Evolutionary conservation across 2,888 invertebrate species (phyloP).

Genomic region (Onchidella celtica): DNA sequence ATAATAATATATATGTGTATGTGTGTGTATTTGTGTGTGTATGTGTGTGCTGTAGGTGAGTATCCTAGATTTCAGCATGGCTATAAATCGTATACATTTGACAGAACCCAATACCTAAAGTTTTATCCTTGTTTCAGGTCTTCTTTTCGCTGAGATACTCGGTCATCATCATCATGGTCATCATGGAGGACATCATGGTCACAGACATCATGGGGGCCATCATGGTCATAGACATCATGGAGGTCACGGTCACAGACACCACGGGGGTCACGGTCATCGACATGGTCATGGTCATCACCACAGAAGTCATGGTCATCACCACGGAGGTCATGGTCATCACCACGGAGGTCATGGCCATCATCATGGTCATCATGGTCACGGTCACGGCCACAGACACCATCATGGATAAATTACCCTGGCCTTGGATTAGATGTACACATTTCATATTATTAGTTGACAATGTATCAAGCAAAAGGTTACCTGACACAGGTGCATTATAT

Average conservation of each 20-base stretch:
- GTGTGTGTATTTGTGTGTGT: constrained; percentile 8
- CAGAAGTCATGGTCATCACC: not conserved
- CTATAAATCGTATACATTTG: not conserved
- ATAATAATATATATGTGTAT: constrained; percentile 26
- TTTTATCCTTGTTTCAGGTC: no score
- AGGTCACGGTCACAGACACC: not conserved
- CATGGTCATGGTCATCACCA: not conserved
- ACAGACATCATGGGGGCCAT: not conserved
- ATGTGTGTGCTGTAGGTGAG: constrained; percentile 1
- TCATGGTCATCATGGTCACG: no score
- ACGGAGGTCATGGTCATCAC: not conserved
- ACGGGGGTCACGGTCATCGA: not conserved
- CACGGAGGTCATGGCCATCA: no score
- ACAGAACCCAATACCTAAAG: not conserved
- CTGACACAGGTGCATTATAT: no score
- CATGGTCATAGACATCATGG: constrained; percentile 23
- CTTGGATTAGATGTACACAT: no score
- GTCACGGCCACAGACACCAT: no score
- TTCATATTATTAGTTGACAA: no score
- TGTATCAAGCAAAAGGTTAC: no score
- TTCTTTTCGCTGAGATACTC: not conserved
- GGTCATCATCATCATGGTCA: no score
- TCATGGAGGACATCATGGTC: constrained; percentile 14
- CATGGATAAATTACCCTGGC: no score
- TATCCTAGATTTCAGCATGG: constrained; percentile 3